These are phyloP conservation scores for Morone chrysops DNA, from an alignment of 2,113 vertebrate genomes.

Conservation along the genomic window DNA sequence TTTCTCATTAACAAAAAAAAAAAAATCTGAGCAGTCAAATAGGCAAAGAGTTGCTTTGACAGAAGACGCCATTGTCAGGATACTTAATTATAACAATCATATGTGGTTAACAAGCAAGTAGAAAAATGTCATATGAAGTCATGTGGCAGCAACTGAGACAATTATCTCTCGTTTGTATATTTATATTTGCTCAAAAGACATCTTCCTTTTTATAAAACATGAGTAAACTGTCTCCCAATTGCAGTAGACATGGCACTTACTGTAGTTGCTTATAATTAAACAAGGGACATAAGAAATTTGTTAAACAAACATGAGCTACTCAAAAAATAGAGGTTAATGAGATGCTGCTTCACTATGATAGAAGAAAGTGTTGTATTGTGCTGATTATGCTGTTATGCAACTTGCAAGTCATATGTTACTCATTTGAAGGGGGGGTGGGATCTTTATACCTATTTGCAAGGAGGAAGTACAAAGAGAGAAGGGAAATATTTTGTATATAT, in stretches of 20 bases:
- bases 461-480: slow-evolving; percentile 26
- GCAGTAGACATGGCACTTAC: slow-evolving; percentile 35
- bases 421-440: background rate
- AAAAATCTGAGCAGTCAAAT: background rate
- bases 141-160: slow-evolving; percentile 1
- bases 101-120: slow-evolving; percentile 7
- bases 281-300: slow-evolving; percentile 58
- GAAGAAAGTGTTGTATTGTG: slow-evolving; percentile 30
- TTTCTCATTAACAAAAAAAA: background rate
- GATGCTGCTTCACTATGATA: slow-evolving; percentile 26
- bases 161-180: slow-evolving; percentile 13
- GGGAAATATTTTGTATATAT: slow-evolving; percentile 43
- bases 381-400: slow-evolving; percentile 24
- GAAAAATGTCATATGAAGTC: background rate
- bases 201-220: slow-evolving; percentile 46
- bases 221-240: slow-evolving; percentile 54
- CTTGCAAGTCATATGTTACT: slow-evolving; percentile 19
- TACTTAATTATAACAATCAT: slow-evolving; percentile 15
- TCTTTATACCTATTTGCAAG: slow-evolving; percentile 37
- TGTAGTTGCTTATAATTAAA: slow-evolving; percentile 61
- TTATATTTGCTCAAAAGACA: slow-evolving; percentile 41
- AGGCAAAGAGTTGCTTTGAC: slow-evolving; percentile 4
- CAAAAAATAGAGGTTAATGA: slow-evolving; percentile 55
- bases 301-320: slow-evolving; percentile 62
- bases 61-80: background rate